Percentiles rank a stretch among this genome's conserved stretches.
Evolutionary conservation across 2,888 invertebrate species (phyloP).

Genomic region (Agriopis marginaria): DNA sequence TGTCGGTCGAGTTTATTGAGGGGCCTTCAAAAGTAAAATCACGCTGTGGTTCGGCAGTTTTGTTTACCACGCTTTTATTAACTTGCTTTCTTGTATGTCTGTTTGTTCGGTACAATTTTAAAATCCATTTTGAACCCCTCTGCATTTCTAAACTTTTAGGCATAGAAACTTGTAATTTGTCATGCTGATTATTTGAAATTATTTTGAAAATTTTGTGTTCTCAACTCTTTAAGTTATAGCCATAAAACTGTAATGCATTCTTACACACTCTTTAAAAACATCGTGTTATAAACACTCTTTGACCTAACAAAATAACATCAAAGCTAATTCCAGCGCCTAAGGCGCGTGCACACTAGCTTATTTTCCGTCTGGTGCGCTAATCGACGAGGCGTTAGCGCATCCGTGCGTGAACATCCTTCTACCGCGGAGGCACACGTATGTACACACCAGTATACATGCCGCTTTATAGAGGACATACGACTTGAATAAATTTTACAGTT

Average conservation of each 20-base stretch:
- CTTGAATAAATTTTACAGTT: not conserved
- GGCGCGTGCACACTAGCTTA: conserved; percentile 36
- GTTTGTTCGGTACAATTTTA: not conserved
- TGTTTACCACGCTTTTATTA: not conserved
- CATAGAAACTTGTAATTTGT: no score
- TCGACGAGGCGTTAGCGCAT: conserved; percentile 27
- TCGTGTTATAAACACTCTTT: not conserved
- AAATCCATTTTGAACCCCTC: not conserved
- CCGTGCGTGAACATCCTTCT: conserved; percentile 8
- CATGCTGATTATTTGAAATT: no score
- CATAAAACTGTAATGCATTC: no score
- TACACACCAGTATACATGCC: not conserved
- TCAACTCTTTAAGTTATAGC: not conserved
- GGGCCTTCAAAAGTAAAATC: not conserved
- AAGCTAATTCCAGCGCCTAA: conserved; percentile 11
- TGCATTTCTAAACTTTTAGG: no score
- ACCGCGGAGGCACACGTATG: not conserved
- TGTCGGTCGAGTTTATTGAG: not conserved
- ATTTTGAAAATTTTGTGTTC: no score
- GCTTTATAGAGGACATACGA: conserved; percentile 2
- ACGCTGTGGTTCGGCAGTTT: no score
- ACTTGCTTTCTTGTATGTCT: no score
- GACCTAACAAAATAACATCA: not conserved
- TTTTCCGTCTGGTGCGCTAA: conserved; percentile 53
- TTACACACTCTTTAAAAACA: no score